Conservation (phyloP, 2,113 vertebrate species). For the Corythornis madagascariensis region DNA sequence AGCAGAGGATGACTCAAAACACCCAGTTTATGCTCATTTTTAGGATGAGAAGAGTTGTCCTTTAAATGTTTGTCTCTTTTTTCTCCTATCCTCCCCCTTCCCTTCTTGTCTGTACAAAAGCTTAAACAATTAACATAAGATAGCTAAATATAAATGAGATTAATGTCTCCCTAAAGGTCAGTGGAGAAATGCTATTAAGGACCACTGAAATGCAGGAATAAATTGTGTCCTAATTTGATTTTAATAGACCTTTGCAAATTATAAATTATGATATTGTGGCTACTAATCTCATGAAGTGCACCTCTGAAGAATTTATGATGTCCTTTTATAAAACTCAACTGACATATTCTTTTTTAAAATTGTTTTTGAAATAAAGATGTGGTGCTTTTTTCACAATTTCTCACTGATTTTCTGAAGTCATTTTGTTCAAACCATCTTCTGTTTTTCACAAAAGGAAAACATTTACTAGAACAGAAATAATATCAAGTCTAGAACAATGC, state of each 20-base stretch:
- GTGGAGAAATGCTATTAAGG: neutral
- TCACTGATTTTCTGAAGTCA: neutral
- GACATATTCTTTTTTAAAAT: neutral
- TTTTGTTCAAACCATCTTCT: neutral
- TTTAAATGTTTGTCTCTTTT: neutral
- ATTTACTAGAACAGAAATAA: neutral
- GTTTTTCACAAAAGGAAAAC: neutral
- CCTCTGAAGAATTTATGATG: neutral
- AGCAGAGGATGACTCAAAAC: neutral
- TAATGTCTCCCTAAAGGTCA: neutral
- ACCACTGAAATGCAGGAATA: neutral
- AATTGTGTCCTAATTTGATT: neutral
- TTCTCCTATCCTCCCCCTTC: neutral
- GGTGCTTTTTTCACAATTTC: neutral
- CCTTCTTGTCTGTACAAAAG: neutral
- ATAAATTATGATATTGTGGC: neutral
- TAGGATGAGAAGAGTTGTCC: neutral
- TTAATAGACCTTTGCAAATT: neutral
- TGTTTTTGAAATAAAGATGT: neutral
- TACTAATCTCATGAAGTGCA: neutral
- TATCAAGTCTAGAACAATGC: neutral
- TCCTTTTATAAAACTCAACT: neutral
- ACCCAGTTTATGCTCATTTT: neutral
- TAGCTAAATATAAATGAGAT: neutral
- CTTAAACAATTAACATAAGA: neutral